Base-by-base conservation (phyloP, 2,888 invertebrate species). In the Pyrrhia umbra region DNA sequence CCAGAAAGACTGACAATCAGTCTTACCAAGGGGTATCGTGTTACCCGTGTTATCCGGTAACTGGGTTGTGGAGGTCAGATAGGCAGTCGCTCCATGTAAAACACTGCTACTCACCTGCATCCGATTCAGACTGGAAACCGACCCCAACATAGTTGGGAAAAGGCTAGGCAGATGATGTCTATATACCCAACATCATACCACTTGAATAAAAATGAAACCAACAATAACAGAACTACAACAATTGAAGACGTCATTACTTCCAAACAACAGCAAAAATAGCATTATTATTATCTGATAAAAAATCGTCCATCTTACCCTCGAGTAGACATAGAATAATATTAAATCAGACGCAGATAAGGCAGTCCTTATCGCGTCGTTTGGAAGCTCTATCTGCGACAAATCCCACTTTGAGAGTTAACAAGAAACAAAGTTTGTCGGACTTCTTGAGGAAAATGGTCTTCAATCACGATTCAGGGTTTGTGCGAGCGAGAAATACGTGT, bases 241-340 rank as follows among this genome's bases (percentile, higher is more conserved):
- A 57, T 15, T 27, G 21, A 9, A 46, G 42, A 13, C 20, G 40
- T 40, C 63, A 45, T 60, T 73, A 16, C 43, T 47, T 37, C 46
- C 60, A 67, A 57, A 62, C 40, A 23, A 42, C 49, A 60, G 25
- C 18, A 42, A 66, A 70, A 73, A 56, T 37, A n/a, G 2, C 27
- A 37, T 72, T 72, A 74, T 51, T 68, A 80, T 77, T 79, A 77
- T 77, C 75, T 60, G 77, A 79, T 79, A 79, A 79, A 64, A 49
- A 54, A 64, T 34, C 27, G 58, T 27, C 71, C 57, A 63, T 69
- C 54, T 43, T 30, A 49, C 67, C 50, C 57, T 30, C 39, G 50
- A 57, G 60, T 21, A 61, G 68, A 69, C 71, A 72, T 71, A 64
- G 75, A 67, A 79, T 75, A 75, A 77, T 80, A 80, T 79, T 79